phyloP scores from a whole-genome alignment of 1,140 invertebrate genomes.

The Drosophila kikkawai region DNA sequence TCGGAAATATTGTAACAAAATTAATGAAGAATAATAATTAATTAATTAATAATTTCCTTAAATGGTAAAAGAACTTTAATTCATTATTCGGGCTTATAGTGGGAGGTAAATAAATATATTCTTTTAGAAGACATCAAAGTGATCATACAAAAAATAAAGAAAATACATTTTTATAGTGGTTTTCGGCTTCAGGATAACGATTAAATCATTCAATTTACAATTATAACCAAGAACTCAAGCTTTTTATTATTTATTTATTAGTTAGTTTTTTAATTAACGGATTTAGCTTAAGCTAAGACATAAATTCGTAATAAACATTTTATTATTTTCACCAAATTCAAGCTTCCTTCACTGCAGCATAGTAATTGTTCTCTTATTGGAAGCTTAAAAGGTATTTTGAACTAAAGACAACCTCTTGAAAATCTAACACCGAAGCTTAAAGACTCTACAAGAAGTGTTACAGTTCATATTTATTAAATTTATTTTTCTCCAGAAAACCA shows the following conservation, averaged over 20 bases:
- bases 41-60: neutral
- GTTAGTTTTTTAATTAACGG: neutral
- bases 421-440: neutral
- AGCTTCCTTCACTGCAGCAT: neutral
- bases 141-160: too few relatives aligned
- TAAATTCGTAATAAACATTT: neutral
- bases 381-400: neutral
- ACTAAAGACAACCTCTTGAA: neutral
- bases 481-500: too few relatives aligned
- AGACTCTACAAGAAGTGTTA: neutral
- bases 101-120: neutral
- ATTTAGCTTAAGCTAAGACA: neutral
- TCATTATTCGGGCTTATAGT: neutral
- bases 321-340: neutral
- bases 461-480: too few relatives aligned
- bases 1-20: neutral
- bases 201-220: too few relatives aligned
- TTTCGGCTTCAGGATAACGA: too few relatives aligned
- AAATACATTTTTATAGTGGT: too few relatives aligned
- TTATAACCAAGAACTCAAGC: too few relatives aligned
- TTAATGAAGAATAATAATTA: neutral
- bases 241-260: too few relatives aligned
- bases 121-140: too few relatives aligned
- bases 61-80: neutral
- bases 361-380: slow-evolving; percentile 1